phyloP scores from a whole-genome alignment of 1,140 invertebrate species.

The Drosophila santomea region DNA sequence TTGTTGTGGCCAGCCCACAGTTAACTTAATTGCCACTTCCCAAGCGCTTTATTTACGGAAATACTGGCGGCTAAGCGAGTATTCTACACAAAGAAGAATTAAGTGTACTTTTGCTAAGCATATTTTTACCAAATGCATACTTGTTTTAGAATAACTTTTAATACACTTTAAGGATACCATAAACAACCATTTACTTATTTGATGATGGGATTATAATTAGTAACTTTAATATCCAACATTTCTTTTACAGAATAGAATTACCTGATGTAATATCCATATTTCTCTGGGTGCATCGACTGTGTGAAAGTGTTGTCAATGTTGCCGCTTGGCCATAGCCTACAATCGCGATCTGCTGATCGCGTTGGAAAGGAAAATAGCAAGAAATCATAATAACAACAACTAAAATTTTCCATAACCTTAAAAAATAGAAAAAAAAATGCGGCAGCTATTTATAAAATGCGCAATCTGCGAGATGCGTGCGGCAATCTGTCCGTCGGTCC shows the following conservation, averaged over 20 bases:
- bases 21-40: constrained; percentile 49
- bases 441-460: constrained; percentile 73
- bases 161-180: too few relatives aligned
- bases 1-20: constrained; percentile 38
- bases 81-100: constrained; percentile 18
- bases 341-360: constrained; percentile 40
- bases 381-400: constrained; percentile 40
- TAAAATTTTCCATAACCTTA: constrained; percentile 78
- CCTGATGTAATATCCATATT: background rate
- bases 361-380: constrained; percentile 42
- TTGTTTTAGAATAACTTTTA: too few relatives aligned
- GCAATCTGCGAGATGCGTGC: constrained; percentile 69
- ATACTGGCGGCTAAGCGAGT: constrained; percentile 43
- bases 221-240: too few relatives aligned
- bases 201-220: too few relatives aligned
- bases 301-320: constrained; percentile 64
- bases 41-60: constrained; percentile 57
- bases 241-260: too few relatives aligned
- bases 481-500: constrained; percentile 43
- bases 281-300: constrained; percentile 22
- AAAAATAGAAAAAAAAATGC: constrained; percentile 46
- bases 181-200: too few relatives aligned
- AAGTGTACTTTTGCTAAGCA: background rate
- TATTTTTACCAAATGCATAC: too few relatives aligned
- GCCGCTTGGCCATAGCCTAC: constrained; percentile 45